Percentiles rank a stretch among this genome's conserved stretches.
phyloP scores from a whole-genome alignment of 2,888 invertebrate genomes.

The Aproaerema taeniolella region DNA sequence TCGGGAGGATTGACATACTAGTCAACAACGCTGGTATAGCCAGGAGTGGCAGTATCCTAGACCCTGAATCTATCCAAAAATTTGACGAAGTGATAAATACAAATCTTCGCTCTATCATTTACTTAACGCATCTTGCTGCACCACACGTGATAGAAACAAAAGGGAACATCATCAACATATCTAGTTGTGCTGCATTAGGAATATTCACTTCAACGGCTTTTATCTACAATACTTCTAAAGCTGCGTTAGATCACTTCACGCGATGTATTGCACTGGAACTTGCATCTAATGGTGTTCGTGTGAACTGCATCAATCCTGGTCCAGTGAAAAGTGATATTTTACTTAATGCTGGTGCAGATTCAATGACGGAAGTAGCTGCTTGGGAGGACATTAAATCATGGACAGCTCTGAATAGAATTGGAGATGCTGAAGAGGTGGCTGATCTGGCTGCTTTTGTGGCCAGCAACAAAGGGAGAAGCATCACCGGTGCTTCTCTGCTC shows the following conservation, averaged over 20 bases:
- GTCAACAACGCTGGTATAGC: constrained; percentile 37
- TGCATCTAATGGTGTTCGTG: constrained; percentile 83
- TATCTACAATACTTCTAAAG: constrained; percentile 30
- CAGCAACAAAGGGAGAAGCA: constrained; percentile 32
- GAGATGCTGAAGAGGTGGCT: constrained; percentile 27
- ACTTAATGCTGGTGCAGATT: constrained; percentile 4
- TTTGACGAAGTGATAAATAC: constrained; percentile 29
- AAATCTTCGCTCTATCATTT: constrained; percentile 28
- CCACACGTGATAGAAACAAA: constrained; percentile 30
- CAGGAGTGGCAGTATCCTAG: constrained; percentile 15
- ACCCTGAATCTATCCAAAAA: constrained; percentile 19
- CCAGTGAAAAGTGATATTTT: constrained; percentile 65
- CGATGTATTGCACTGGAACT: constrained; percentile 77
- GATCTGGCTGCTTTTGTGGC: constrained; percentile 31
- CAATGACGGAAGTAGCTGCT: constrained; percentile 6
- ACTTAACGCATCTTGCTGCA: constrained; percentile 25
- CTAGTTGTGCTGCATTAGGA: constrained; percentile 46
- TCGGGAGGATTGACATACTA: constrained; percentile 33
- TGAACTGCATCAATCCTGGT: constrained; percentile 46
- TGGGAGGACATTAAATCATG: constrained; percentile 1
- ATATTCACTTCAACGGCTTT: constrained; percentile 33
- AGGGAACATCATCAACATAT: constrained; percentile 35
- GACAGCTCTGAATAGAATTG: constrained; percentile 21
- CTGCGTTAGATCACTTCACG: constrained; percentile 35
- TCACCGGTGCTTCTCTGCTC: constrained; percentile 30